Conservation (phyloP, 2,888 invertebrate species). For the Caenorhabditis sp. region DNA sequence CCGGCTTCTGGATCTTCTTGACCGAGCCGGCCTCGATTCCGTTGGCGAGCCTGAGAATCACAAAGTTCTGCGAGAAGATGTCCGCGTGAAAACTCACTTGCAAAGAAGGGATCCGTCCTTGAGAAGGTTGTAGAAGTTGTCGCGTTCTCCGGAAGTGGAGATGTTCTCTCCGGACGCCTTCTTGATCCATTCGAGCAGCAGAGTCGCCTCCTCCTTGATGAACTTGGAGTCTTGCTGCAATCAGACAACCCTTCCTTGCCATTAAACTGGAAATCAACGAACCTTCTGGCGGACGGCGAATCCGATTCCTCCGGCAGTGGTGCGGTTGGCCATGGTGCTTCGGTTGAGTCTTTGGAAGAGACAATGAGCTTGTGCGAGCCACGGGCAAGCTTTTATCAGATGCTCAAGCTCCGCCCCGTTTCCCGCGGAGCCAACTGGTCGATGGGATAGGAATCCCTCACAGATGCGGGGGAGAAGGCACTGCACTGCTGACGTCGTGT, state of each 20-base stretch:
- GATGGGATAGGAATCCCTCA: not conserved
- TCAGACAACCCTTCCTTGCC: not conserved
- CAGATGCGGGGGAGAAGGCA: constrained; percentile 23
- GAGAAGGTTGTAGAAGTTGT: constrained; percentile 91
- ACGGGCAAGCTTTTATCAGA: constrained; percentile 41
- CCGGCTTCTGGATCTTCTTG: constrained; percentile 91
- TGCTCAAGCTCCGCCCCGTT: constrained; percentile 48
- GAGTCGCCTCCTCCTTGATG: constrained; percentile 92
- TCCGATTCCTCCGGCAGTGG: constrained; percentile 78
- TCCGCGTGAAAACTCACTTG: constrained; percentile 83
- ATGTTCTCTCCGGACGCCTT: constrained; percentile 89
- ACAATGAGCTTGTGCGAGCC: constrained; percentile 23
- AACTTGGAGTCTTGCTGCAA: constrained; percentile 95
- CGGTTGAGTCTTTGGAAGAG: constrained; percentile 11
- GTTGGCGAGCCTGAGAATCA: constrained; percentile 86
- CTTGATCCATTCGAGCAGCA: constrained; percentile 94
- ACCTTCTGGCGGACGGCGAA: constrained; percentile 77
- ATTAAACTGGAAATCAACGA: constrained; percentile 29
- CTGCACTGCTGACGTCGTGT: constrained; percentile 29
- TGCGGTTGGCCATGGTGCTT: constrained; percentile 73
- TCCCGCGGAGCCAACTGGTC: constrained; percentile 26
- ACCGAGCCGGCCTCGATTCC: constrained; percentile 88
- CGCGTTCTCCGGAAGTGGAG: constrained; percentile 86
- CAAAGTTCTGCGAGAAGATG: not conserved
- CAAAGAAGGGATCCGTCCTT: constrained; percentile 93